phyloP scores from a whole-genome alignment of 2,888 invertebrate genomes.

The Tolmerus cingulatus region DNA sequence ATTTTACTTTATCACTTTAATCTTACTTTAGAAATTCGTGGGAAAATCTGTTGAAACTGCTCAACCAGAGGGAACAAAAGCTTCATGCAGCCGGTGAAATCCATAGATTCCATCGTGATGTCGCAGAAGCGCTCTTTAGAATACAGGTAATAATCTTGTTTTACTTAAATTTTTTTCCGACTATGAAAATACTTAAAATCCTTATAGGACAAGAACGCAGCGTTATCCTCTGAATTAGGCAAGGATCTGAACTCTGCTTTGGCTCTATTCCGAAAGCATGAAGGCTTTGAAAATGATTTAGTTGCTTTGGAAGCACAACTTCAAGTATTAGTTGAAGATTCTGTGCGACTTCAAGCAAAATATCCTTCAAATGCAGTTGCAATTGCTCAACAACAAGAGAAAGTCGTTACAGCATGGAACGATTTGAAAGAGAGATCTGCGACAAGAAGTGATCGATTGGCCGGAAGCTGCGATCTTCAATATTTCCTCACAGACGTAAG shows the following conservation, averaged over 20 bases:
- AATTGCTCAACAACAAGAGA: conserved; percentile 85
- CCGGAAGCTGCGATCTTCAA: conserved; percentile 88
- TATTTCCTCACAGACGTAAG: conserved; percentile 86
- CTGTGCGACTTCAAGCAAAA: conserved; percentile 81
- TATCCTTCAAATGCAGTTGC: conserved; percentile 94
- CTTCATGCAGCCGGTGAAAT: conserved; percentile 95
- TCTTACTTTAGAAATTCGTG: conserved; percentile 74
- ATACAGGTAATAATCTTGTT: conserved; percentile 67
- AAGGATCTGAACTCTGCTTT: conserved; percentile 87
- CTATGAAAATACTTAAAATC: neutral
- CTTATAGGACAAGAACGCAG: conserved; percentile 79
- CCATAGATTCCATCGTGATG: conserved; percentile 96
- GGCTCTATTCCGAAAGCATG: conserved; percentile 84
- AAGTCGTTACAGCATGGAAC: conserved; percentile 88
- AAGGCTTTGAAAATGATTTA: conserved; percentile 92
- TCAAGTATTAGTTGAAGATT: conserved; percentile 91
- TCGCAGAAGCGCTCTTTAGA: conserved; percentile 86
- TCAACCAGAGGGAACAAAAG: conserved; percentile 85
- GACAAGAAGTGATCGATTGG: conserved; percentile 79
- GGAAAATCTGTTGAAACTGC: conserved; percentile 86
- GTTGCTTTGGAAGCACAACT: conserved; percentile 91
- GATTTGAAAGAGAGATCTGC: conserved; percentile 84
- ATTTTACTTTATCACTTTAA: neutral
- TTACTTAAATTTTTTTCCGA: neutral
- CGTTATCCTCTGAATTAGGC: conserved; percentile 80